phyloP scores from a whole-genome alignment of 2,888 invertebrate genomes.

The Ophioninae sp. region DNA sequence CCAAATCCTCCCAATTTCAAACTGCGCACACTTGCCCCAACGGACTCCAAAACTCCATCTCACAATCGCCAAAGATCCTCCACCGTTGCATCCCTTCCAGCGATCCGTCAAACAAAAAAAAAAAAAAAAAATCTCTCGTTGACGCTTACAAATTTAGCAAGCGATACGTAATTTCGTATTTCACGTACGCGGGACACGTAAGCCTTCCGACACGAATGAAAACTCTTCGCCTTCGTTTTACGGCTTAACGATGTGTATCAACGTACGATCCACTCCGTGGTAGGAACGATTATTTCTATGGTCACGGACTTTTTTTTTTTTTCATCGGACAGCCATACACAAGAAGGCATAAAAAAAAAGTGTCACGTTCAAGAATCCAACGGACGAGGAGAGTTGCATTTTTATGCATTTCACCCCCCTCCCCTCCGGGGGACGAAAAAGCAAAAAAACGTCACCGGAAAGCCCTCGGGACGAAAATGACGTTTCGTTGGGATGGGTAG shows the following conservation, averaged over 20 bases:
- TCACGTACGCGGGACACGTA: slow-evolving; percentile 22
- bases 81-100: too few species aligned
- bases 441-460: slow-evolving; percentile 35
- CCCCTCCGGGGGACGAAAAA: not conserved
- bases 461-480: not conserved
- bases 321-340: not conserved
- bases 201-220: slow-evolving; percentile 15
- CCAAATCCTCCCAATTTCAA: too few species aligned
- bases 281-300: slow-evolving; percentile 12
- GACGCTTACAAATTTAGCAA: not conserved
- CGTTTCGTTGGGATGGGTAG: too few species aligned
- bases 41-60: too few species aligned
- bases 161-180: not conserved
- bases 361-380: slow-evolving; percentile 35
- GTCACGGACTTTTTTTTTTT: too few species aligned
- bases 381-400: slow-evolving; percentile 34
- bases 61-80: too few species aligned
- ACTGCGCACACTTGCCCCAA: too few species aligned
- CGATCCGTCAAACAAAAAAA: too few species aligned
- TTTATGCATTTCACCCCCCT: slow-evolving; percentile 23
- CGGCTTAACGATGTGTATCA: too few species aligned
- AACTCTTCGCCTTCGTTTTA: not conserved
- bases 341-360: slow-evolving; percentile 15
- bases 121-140: too few species aligned
- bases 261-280: too few species aligned